Conservation (phyloP, 2,888 invertebrate genomes). For the Tricholauxania praeusta region DNA sequence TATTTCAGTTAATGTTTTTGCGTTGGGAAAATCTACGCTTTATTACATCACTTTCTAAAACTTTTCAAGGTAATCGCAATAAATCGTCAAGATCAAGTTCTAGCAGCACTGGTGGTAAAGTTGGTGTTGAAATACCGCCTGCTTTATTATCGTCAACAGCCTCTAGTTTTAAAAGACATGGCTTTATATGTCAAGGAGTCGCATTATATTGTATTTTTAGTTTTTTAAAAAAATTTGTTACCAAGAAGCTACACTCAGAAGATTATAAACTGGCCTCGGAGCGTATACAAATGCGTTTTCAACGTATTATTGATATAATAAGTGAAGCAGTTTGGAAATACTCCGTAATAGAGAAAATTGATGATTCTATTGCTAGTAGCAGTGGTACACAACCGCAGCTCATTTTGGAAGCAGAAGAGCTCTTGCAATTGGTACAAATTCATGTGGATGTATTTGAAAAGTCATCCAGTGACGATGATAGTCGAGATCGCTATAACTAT, state of each 20-base stretch:
- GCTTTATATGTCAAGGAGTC: slow-evolving; percentile 59
- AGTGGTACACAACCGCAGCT: slow-evolving; percentile 46
- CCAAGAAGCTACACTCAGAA: slow-evolving; percentile 62
- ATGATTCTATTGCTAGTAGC: slow-evolving; percentile 49
- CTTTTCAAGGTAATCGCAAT: slow-evolving; percentile 16
- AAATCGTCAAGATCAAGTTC: slow-evolving; percentile 34
- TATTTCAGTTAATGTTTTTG: slow-evolving; percentile 61
- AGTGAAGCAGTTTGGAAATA: slow-evolving; percentile 64
- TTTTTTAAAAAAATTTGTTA: slow-evolving; percentile 60
- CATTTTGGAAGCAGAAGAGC: slow-evolving; percentile 58
- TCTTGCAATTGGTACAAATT: slow-evolving; percentile 59
- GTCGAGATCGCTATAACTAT: slow-evolving; percentile 57
- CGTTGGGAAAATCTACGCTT: slow-evolving; percentile 63
- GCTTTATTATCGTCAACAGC: slow-evolving; percentile 15
- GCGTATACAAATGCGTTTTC: slow-evolving; percentile 57
- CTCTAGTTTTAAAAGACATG: slow-evolving; percentile 43
- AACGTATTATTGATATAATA: slow-evolving; percentile 58
- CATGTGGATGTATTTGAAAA: slow-evolving; percentile 58
- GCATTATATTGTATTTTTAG: slow-evolving; percentile 57
- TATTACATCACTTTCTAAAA: background rate
- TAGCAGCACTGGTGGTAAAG: slow-evolving; percentile 43
- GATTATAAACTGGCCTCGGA: slow-evolving; percentile 59
- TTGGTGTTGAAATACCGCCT: slow-evolving; percentile 37
- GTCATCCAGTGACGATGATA: slow-evolving; percentile 64
- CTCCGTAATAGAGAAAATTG: slow-evolving; percentile 61